Conservation (phyloP, 1,140 invertebrate species). For the Anastrepha ludens region DNA sequence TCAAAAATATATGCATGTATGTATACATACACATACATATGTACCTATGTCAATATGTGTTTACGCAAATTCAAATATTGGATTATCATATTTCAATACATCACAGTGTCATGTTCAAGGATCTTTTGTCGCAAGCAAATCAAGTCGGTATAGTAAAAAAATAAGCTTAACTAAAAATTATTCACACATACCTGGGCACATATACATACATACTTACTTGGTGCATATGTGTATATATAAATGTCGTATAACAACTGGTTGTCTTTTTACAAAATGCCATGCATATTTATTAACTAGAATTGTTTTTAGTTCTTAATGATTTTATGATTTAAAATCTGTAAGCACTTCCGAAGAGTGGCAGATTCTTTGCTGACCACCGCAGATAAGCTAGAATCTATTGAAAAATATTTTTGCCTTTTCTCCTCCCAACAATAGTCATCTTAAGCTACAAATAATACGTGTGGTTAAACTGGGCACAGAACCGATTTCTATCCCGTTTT, state of each 20-base stretch:
- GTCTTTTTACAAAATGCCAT: too few relatives aligned
- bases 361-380: not conserved
- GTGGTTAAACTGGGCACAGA: too few relatives aligned
- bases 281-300: not conserved
- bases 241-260: not conserved
- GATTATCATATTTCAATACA: not conserved
- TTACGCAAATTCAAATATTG: not conserved
- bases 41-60: not conserved
- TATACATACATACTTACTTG: not conserved
- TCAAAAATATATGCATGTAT: not conserved
- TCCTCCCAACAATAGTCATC: too few relatives aligned
- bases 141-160: not conserved
- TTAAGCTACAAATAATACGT: too few relatives aligned
- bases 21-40: not conserved
- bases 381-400: not conserved
- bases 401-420: not conserved
- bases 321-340: not conserved
- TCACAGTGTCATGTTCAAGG: slow-evolving; percentile 44
- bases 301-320: not conserved
- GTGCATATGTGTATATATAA: not conserved
- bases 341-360: not conserved
- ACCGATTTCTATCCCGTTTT: too few relatives aligned
- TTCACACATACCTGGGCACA: not conserved
- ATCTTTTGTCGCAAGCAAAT: not conserved
- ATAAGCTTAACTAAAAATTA: not conserved